Evolutionary conservation across 2,888 invertebrate species (phyloP).

Genomic region (Ichneumon xanthorius): DNA sequence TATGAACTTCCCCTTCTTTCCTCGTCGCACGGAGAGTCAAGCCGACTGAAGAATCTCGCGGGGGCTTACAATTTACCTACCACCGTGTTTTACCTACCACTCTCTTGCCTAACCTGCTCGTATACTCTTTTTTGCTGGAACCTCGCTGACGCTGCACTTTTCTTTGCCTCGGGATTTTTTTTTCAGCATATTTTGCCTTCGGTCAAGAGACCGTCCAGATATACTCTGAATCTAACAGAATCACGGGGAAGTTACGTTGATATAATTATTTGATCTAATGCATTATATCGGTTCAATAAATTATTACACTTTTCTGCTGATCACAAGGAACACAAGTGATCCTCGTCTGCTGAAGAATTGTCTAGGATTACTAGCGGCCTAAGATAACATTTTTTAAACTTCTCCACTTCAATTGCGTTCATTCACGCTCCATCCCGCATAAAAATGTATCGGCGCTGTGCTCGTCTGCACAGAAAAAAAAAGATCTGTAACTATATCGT

Average conservation of each 20-base stretch:
- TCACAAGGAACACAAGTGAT: no score
- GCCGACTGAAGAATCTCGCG: conserved; percentile 74
- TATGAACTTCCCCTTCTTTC: conserved; percentile 41
- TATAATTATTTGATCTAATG: not conserved
- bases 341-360: no score
- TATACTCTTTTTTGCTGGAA: not conserved
- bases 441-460: no score
- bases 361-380: no score
- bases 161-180: not conserved
- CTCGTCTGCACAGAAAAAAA: no score
- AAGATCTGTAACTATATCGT: no score
- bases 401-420: no score
- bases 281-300: not conserved
- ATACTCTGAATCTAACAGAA: not conserved
- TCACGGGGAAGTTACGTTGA: not conserved
- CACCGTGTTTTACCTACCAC: conserved; percentile 31
- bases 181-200: not conserved
- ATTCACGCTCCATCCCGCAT: no score
- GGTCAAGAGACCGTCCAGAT: not conserved
- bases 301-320: not conserved
- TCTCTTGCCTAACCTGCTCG: conserved; percentile 21
- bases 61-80: conserved; percentile 75
- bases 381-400: no score
- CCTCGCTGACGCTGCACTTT: not conserved
- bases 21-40: conserved; percentile 40